These are phyloP conservation scores for Cephonodes hylas DNA, from an alignment of 2,888 invertebrate species.

Conservation along the genomic window DNA sequence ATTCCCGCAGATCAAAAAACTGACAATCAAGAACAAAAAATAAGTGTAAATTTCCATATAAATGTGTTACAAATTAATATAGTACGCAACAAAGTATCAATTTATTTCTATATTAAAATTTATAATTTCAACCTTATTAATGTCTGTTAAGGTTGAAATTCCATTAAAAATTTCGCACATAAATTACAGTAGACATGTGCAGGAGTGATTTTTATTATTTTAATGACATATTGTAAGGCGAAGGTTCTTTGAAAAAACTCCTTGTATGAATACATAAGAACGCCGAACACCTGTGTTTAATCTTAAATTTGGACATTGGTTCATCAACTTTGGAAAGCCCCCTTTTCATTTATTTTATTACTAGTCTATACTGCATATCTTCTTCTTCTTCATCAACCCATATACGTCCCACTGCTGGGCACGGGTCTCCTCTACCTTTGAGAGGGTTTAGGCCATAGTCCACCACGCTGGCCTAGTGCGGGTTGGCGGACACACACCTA, in stretches of 20 bases:
- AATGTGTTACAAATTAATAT: background rate
- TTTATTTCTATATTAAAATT: background rate
- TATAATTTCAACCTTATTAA: background rate
- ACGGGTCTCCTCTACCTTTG: too few relatives aligned
- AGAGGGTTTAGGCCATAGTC: too few relatives aligned
- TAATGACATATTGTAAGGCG: slow-evolving; percentile 29
- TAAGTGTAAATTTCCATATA: background rate
- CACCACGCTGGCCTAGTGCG: too few relatives aligned
- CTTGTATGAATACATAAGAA: slow-evolving; percentile 18
- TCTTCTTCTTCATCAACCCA: too few relatives aligned
- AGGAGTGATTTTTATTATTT: slow-evolving; percentile 35
- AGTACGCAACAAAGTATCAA: background rate
- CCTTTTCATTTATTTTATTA: background rate
- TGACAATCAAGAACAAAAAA: background rate
- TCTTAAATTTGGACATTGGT: slow-evolving; percentile 20
- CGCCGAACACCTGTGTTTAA: slow-evolving; percentile 29
- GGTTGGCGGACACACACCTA: too few relatives aligned
- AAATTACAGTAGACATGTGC: slow-evolving; percentile 1
- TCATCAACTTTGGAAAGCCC: slow-evolving; percentile 21
- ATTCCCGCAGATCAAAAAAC: too few relatives aligned
- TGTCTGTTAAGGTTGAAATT: slow-evolving; percentile 24
- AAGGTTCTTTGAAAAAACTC: slow-evolving; percentile 25
- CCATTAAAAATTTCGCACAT: background rate
- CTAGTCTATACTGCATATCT: background rate
- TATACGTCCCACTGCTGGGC: too few relatives aligned